Evolutionary conservation across 2,797 vertebrate species (phyloP).

Genomic region (Uromys caudimaculatus): DNA sequence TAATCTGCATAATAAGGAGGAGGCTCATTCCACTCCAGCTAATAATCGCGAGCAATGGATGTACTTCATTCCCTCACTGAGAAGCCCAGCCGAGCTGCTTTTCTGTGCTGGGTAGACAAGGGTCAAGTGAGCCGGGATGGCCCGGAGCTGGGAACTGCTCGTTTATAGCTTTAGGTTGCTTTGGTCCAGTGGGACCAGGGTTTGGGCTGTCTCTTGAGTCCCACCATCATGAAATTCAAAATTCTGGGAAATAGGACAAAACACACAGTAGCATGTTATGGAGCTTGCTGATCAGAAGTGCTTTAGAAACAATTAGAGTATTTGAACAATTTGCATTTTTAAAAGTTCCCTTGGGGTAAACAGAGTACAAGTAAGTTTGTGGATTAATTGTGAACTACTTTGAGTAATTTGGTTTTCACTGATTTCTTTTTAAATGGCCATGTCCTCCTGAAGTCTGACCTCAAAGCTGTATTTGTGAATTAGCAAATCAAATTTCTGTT

Average conservation of each 20-base stretch:
- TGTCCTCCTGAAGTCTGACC: conserved; percentile 51
- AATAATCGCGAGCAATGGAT: conserved; percentile 99
- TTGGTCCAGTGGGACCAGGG: conserved; percentile 87
- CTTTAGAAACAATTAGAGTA: conserved; percentile 72
- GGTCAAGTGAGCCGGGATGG: conserved; percentile 92
- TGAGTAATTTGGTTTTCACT: conserved; percentile 46
- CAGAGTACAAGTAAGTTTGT: conserved; percentile 61
- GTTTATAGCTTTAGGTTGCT: conserved; percentile 88
- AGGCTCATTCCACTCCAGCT: conserved; percentile 99
- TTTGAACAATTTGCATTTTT: conserved; percentile 68
- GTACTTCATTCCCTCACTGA: conserved; percentile 98
- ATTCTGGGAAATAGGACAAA: conserved; percentile 64
- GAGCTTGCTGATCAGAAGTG: conserved; percentile 65
- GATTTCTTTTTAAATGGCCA: conserved; percentile 31
- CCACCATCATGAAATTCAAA: conserved; percentile 67
- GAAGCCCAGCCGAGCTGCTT: conserved; percentile 90
- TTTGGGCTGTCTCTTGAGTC: conserved; percentile 85
- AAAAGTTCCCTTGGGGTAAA: conserved; percentile 23
- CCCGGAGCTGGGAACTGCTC: conserved; percentile 89
- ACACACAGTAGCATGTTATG: conserved; percentile 4
- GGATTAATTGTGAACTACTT: conserved; percentile 61
- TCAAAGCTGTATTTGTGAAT: conserved; percentile 65
- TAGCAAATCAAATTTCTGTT: conserved; percentile 81
- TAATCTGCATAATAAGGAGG: conserved; percentile 99
- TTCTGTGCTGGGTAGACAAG: conserved; percentile 88